A percentile compares a stretch with the other conserved stretches of the same genome.
Conservation (phyloP, 2,797 vertebrate species). For the Xiphorhynchus erythropygius region DNA sequence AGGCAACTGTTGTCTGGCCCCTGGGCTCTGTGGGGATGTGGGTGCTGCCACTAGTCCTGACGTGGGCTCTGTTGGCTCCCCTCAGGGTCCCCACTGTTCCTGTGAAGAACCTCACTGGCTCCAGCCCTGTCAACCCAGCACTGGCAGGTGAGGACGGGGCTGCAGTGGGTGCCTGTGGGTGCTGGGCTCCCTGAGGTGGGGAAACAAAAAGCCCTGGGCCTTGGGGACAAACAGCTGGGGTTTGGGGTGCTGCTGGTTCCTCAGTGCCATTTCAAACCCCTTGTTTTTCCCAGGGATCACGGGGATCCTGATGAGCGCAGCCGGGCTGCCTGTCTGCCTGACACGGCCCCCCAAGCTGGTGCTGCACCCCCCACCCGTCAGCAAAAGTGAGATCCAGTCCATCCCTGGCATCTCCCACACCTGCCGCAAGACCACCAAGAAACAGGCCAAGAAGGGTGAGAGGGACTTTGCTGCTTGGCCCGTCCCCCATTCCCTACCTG, state of each 20-base stretch:
- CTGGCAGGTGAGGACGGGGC: slow-evolving; percentile 85
- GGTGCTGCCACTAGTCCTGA: neutral
- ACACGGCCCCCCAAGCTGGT: slow-evolving; percentile 92
- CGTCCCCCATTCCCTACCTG: neutral
- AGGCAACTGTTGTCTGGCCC: slow-evolving; percentile 52
- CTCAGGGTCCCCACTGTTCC: slow-evolving; percentile 91
- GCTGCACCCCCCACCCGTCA: slow-evolving; percentile 90
- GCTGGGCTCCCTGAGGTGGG: neutral
- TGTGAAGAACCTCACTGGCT: slow-evolving; percentile 93
- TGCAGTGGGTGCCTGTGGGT: accelerated
- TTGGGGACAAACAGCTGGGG: neutral
- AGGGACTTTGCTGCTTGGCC: neutral
- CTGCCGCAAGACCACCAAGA: slow-evolving; percentile 93
- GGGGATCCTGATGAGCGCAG: slow-evolving; percentile 94
- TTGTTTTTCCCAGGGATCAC: slow-evolving; percentile 85
- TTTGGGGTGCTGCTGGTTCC: neutral
- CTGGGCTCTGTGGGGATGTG: neutral
- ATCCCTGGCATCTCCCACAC: slow-evolving; percentile 89
- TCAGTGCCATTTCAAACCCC: accelerated
- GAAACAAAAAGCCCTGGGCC: neutral
- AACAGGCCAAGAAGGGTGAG: slow-evolving; percentile 90
- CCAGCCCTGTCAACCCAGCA: slow-evolving; percentile 90
- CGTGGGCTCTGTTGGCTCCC: neutral
- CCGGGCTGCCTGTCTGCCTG: slow-evolving; percentile 92
- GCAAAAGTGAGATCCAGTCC: slow-evolving; percentile 92